A percentile compares a stretch with the other conserved stretches of the same genome.
Evolutionary conservation across 1,140 invertebrate genomes (phyloP).

Genomic region (Brachionus rubens): DNA sequence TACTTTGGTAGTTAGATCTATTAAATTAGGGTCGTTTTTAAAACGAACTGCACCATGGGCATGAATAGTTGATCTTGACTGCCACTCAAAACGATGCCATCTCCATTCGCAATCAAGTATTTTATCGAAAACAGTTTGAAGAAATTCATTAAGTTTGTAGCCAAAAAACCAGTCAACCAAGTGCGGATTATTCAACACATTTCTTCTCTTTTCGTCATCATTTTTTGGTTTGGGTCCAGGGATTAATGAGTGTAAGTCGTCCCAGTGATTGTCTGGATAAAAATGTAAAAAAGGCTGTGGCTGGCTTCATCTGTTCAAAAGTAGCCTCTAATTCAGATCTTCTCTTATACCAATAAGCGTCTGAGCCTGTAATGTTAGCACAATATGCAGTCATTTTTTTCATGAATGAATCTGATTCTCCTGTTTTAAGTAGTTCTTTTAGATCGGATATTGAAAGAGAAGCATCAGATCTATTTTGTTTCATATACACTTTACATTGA

Average conservation of each 20-base stretch:
- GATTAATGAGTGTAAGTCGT: not conserved
- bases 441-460: not conserved
- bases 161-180: no score
- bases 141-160: no score
- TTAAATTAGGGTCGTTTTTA: no score
- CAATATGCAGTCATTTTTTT: constrained; percentile 1
- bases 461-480: not conserved
- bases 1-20: no score
- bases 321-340: not conserved
- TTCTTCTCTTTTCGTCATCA: no score
- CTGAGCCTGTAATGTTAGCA: not conserved
- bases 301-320: not conserved
- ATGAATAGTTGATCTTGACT: no score
- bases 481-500: constrained; percentile 11
- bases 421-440: not conserved
- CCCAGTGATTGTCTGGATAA: not conserved
- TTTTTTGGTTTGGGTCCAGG: no score
- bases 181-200: no score
- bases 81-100: no score
- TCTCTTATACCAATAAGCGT: constrained; percentile 2
- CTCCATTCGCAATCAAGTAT: no score
- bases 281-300: not conserved
- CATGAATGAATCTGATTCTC: not conserved
- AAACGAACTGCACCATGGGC: no score
- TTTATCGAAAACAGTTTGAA: no score